Evolutionary conservation across 2,113 vertebrate species (phyloP).

Genomic region (Cettia cetti): DNA sequence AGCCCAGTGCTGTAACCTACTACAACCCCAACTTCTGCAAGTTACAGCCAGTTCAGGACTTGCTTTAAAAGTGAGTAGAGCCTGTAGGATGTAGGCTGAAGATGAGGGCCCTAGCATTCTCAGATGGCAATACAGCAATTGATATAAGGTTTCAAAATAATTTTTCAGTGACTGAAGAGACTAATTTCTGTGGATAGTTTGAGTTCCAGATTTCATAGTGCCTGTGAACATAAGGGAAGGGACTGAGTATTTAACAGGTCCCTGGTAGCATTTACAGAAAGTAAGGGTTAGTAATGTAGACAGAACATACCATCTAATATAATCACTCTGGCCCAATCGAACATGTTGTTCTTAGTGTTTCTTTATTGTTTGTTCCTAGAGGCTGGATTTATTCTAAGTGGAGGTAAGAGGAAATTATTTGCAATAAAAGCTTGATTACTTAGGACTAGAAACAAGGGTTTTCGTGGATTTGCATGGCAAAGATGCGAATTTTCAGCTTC

Average conservation of each 20-base stretch:
- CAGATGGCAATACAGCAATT: neutral
- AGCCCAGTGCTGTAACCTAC: neutral
- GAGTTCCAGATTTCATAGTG: neutral
- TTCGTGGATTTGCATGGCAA: neutral
- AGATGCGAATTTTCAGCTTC: neutral
- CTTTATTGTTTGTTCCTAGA: neutral
- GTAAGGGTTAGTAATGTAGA: neutral
- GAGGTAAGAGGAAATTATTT: neutral
- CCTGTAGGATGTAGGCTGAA: neutral
- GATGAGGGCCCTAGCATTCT: neutral
- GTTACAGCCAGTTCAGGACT: neutral
- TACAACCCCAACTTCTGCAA: neutral
- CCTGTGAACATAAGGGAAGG: neutral
- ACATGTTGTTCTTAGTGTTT: neutral
- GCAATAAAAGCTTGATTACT: neutral
- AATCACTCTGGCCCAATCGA: neutral
- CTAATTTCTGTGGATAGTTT: neutral
- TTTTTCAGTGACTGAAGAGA: neutral
- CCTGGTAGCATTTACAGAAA: neutral
- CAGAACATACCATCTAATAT: neutral
- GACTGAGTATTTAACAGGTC: neutral
- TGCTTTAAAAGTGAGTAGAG: neutral
- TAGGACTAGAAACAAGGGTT: neutral
- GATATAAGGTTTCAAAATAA: neutral
- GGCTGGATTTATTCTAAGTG: neutral